These are phyloP conservation scores for Dioctria rufipes DNA, from an alignment of 2,888 invertebrate genomes.

Conservation along the genomic window DNA sequence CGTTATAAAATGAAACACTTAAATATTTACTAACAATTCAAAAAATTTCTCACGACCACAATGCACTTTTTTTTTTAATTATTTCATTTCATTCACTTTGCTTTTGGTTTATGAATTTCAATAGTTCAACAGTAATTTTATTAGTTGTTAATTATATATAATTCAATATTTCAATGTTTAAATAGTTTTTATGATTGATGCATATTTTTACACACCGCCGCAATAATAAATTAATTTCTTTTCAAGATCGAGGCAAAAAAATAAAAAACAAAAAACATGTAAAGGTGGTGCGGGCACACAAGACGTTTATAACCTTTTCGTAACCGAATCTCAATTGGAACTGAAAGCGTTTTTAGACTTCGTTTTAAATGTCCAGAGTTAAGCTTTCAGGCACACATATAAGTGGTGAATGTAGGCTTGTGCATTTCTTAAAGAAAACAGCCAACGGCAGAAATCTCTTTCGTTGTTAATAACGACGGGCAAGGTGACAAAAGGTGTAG, in stretches of 20 bases:
- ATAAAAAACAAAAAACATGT: neutral
- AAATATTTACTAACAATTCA: constrained; percentile 3
- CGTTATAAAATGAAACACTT: constrained; percentile 1
- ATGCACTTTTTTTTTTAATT: neutral
- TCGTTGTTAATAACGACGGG: constrained; percentile 3
- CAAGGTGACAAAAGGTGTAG: constrained; percentile 40
- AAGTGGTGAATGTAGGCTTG: constrained; percentile 32
- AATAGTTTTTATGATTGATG: neutral
- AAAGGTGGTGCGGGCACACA: neutral
- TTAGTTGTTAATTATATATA: too few relatives aligned
- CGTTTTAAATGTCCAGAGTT: constrained; percentile 55
- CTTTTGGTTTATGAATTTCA: too few relatives aligned
- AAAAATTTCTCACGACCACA: constrained; percentile 8
- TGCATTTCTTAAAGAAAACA: constrained; percentile 39
- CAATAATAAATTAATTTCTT: constrained; percentile 1
- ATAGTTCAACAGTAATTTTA: too few relatives aligned
- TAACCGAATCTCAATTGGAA: constrained; percentile 71
- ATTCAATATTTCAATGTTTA: neutral
- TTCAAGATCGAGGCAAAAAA: constrained; percentile 11
- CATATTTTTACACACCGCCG: neutral
- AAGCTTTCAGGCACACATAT: constrained; percentile 54
- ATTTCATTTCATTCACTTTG: too few relatives aligned
- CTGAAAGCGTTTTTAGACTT: constrained; percentile 67
- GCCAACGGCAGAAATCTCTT: constrained; percentile 42
- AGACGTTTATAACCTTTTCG: constrained; percentile 56